Evolutionary conservation across 2,797 vertebrate genomes (phyloP).

Genomic region (Clarias platycephalus): DNA sequence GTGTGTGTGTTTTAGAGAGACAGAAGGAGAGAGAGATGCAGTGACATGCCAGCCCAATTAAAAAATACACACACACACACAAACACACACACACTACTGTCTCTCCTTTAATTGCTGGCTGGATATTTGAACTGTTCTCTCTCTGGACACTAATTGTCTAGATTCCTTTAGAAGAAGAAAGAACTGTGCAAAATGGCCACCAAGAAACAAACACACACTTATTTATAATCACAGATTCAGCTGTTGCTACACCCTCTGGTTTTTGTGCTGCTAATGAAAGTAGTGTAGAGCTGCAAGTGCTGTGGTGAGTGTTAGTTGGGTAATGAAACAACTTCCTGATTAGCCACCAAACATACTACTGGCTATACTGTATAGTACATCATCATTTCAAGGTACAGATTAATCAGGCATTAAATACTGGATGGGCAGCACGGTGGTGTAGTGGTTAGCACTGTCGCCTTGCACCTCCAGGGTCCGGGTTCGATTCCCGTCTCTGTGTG

Average conservation of each 20-base stretch:
- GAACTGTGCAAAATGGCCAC: conserved; percentile 20
- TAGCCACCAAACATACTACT: background rate
- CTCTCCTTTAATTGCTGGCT: conserved; percentile 65
- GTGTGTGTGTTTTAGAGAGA: conserved; percentile 35
- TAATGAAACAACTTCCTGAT: conserved; percentile 2
- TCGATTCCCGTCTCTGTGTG: too few relatives aligned
- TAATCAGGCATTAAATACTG: too few relatives aligned
- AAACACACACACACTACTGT: conserved; percentile 43
- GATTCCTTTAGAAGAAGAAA: conserved; percentile 39
- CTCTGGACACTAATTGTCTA: conserved; percentile 65
- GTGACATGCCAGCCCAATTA: conserved; percentile 72
- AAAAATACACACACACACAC: conserved; percentile 58
- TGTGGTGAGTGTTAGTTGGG: background rate
- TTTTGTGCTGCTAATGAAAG: conserved; percentile 21
- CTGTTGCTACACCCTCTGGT: background rate
- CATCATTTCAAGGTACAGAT: background rate
- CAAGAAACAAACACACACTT: conserved; percentile 48
- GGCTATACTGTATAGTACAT: background rate
- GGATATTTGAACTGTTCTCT: conserved; percentile 67
- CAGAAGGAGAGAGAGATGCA: conserved; percentile 55
- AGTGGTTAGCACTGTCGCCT: too few relatives aligned
- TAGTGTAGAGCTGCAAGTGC: background rate
- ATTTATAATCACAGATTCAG: conserved; percentile 48
- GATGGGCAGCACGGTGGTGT: too few relatives aligned
- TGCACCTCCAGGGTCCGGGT: too few relatives aligned